Evolutionary conservation across 2,888 invertebrate species (phyloP).

Genomic region (Heliconius cydno): DNA sequence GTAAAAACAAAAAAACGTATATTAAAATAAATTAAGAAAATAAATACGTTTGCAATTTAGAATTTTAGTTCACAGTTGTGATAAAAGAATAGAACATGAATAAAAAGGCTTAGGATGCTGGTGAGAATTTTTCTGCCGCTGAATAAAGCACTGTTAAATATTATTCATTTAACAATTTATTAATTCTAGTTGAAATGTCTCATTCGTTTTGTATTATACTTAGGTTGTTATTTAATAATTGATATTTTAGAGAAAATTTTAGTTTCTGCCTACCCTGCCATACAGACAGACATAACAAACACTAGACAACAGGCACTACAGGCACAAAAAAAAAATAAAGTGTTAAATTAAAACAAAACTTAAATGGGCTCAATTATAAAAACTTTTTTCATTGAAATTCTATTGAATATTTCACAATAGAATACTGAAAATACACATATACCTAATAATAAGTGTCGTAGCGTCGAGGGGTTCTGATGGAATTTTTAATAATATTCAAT

Average conservation of each 20-base stretch:
- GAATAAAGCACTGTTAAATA: neutral
- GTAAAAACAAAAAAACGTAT: neutral
- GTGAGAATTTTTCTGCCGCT: neutral
- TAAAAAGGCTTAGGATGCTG: neutral
- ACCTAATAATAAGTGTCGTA: conserved; percentile 36
- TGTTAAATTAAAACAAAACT: neutral
- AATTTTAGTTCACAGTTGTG: neutral
- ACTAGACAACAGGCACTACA: too few relatives aligned
- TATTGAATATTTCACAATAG: conserved; percentile 9
- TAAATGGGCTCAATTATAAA: neutral
- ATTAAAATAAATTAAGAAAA: neutral
- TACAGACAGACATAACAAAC: too few relatives aligned
- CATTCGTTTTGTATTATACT: neutral
- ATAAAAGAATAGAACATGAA: neutral
- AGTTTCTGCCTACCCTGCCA: neutral
- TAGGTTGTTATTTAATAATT: neutral
- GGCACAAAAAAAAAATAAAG: neutral
- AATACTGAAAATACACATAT: neutral
- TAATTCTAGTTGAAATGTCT: neutral
- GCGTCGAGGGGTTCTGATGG: conserved; percentile 38
- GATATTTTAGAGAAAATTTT: neutral
- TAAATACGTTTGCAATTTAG: neutral
- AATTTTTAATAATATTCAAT: conserved; percentile 46
- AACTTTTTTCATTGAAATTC: neutral
- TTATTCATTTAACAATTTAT: neutral